These are phyloP conservation scores for Tribolium freemani DNA, from an alignment of 2,888 invertebrate species.

Conservation along the genomic window DNA sequence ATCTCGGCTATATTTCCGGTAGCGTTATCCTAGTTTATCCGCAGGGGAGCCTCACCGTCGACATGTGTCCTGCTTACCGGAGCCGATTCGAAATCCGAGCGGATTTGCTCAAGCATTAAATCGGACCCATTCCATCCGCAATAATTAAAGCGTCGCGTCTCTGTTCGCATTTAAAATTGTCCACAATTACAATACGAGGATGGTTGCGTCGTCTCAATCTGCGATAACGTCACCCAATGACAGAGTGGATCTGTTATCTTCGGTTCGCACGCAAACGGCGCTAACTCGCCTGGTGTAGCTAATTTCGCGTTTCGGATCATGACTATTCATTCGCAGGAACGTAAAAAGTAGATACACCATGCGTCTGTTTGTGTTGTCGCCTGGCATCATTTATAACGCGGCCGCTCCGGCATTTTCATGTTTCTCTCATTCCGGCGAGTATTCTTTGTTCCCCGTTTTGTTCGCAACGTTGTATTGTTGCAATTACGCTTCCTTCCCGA, in stretches of 20 bases:
- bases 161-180: slow-evolving; percentile 29
- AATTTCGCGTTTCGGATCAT: slow-evolving; percentile 35
- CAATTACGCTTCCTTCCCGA: slow-evolving; percentile 47
- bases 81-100: slow-evolving; percentile 61
- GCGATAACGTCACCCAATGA: slow-evolving; percentile 71
- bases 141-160: slow-evolving; percentile 38
- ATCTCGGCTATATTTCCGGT: slow-evolving; percentile 70
- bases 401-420: slow-evolving; percentile 54
- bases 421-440: slow-evolving; percentile 48
- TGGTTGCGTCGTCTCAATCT: slow-evolving; percentile 51
- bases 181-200: slow-evolving; percentile 31
- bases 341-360: slow-evolving; percentile 19
- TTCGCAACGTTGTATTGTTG: slow-evolving; percentile 50
- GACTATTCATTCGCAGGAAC: slow-evolving; percentile 24
- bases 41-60: slow-evolving; percentile 72
- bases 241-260: slow-evolving; percentile 72
- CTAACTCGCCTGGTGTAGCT: slow-evolving; percentile 26
- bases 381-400: slow-evolving; percentile 50
- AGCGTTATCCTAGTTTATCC: slow-evolving; percentile 73
- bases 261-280: slow-evolving; percentile 70
- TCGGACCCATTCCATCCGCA: slow-evolving; percentile 50
- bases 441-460: slow-evolving; percentile 49
- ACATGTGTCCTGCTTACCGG: slow-evolving; percentile 74
- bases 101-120: slow-evolving; percentile 60
- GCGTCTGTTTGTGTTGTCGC: slow-evolving; percentile 39